phyloP scores from a whole-genome alignment of 1,140 invertebrate species.

The Sycophaga agraensis region DNA sequence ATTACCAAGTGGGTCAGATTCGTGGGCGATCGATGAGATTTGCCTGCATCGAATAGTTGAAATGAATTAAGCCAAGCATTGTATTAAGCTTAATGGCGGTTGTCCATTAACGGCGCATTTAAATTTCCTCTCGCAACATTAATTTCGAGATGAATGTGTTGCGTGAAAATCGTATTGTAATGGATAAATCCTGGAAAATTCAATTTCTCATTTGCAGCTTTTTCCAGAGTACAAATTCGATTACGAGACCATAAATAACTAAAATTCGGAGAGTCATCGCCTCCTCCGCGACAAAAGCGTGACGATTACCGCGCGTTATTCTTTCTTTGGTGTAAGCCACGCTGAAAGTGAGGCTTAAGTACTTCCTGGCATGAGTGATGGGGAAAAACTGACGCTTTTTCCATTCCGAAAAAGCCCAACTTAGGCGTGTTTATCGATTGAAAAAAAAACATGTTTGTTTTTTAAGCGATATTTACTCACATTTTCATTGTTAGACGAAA shows the following conservation, averaged over 20 bases:
- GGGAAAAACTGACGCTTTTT: not conserved
- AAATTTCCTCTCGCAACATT: too few relatives aligned
- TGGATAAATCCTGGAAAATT: not conserved
- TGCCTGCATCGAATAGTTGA: too few relatives aligned
- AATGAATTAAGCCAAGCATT: too few relatives aligned
- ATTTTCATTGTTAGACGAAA: not conserved
- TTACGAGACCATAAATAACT: not conserved
- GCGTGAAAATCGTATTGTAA: too few relatives aligned
- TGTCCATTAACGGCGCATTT: too few relatives aligned
- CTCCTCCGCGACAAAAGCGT: not conserved
- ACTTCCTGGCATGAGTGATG: not conserved
- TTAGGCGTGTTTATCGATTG: not conserved
- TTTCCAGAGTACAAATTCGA: not conserved
- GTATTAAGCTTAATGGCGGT: too few relatives aligned
- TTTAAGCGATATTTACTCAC: not conserved
- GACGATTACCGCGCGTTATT: not conserved
- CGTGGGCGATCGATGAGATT: too few relatives aligned
- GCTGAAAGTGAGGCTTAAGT: not conserved
- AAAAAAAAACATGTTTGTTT: not conserved
- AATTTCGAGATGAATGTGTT: too few relatives aligned
- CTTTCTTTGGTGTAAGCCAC: not conserved
- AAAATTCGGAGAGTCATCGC: constrained; percentile 1
- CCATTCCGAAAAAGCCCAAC: not conserved
- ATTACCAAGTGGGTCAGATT: too few relatives aligned
- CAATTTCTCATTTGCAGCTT: not conserved